Evolutionary conservation across 2,113 vertebrate genomes (phyloP).

Genomic region (Hippocampus comes): DNA sequence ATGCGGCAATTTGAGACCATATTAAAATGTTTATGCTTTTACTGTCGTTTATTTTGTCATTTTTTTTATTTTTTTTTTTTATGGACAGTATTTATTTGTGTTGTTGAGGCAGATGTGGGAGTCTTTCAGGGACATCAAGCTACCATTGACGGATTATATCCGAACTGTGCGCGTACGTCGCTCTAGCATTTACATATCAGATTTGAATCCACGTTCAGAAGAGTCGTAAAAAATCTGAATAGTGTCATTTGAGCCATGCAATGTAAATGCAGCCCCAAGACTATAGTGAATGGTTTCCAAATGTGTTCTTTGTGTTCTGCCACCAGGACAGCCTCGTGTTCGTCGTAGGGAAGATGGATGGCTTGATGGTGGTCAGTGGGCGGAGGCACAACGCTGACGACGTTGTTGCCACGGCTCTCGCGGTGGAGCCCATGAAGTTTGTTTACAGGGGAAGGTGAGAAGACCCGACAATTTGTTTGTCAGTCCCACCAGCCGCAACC

Average conservation of each 20-base stretch:
- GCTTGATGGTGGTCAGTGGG: slow-evolving; percentile 86
- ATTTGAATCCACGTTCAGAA: too few relatives aligned
- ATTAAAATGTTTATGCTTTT: too few relatives aligned
- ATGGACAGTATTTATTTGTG: too few relatives aligned
- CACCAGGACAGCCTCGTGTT: slow-evolving; percentile 86
- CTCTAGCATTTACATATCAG: too few relatives aligned
- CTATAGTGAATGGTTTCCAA: neutral
- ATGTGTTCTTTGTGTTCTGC: slow-evolving; percentile 28
- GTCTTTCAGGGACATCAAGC: too few relatives aligned
- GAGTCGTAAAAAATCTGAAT: too few relatives aligned
- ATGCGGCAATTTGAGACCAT: too few relatives aligned
- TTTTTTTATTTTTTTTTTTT: too few relatives aligned
- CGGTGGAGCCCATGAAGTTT: slow-evolving; percentile 97
- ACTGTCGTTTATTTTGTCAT: too few relatives aligned
- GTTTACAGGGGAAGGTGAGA: slow-evolving; percentile 87
- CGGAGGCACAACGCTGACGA: slow-evolving; percentile 91
- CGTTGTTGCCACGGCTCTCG: slow-evolving; percentile 87
- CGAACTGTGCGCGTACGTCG: too few relatives aligned
- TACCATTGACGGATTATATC: too few relatives aligned
- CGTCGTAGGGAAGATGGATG: slow-evolving; percentile 89
- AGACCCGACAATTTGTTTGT: neutral
- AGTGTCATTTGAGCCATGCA: neutral
- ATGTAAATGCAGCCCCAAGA: neutral
- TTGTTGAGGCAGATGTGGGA: too few relatives aligned
- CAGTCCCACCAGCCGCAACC: neutral